Evolutionary conservation across 1,140 invertebrate genomes (phyloP), one percentile per base, ranked within the genome.

Genomic region (Ptiloglossa arizonensis): DNA sequence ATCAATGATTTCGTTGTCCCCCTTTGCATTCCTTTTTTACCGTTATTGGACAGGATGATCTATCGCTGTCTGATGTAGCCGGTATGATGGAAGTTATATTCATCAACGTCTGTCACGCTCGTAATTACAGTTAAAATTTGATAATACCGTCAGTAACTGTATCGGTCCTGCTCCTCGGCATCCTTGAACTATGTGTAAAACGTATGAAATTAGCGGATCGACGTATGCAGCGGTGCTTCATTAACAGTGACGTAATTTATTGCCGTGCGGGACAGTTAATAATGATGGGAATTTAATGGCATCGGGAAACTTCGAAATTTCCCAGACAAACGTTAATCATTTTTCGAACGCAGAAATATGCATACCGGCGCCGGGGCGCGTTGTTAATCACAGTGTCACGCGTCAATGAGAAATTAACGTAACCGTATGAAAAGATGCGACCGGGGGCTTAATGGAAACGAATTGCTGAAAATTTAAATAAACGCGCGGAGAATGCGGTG

Each of bases 91-190:
- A 83, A 79, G 60, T 69, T 27, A 83, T 83, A 83, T 83, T 84
- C 76, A 72, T 84, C 81, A 80, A 74, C 68, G 81, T 83, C 82
- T 68, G 52, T 70, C 70, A 35, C 50, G 57, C 9, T 19, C 24
- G 52, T 80, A 75, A 84, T 84, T 83, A 73, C 69, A 75, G 76
- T 80, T 67, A 46, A 29, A 62, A 79, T 79, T 82, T 63, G 68
- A 67, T 69, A 56, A 75, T 75, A 83, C 67, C 63, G 46, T 71
- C 50, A 44, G 48, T 19, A 71, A 52, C 60, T 38, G n/a, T 69
- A 68, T 62, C 63, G 48, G 68, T 59, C 62, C 60, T 56, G 35
- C 59, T 63, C 35, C 44, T 19, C 41, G 9, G 50, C 70, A 41
- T 71, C 71, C 69, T 84, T 63, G 70, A 52, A 52, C 41, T 64